Conservation (phyloP, 2,797 vertebrate genomes). For the Luscinia megarhynchos region DNA sequence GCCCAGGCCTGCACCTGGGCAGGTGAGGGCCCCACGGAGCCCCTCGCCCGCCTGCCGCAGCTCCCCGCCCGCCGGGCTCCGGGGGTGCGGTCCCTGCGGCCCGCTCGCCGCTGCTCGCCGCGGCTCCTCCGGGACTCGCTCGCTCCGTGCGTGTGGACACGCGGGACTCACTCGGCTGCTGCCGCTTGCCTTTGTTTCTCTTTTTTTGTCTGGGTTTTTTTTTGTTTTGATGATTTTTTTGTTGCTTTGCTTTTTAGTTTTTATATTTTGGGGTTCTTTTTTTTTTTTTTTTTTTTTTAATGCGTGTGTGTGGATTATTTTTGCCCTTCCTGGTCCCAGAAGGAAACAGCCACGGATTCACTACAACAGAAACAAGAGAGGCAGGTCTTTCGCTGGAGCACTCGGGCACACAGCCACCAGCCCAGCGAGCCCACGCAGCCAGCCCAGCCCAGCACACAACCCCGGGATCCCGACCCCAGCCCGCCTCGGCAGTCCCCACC, state of each 20-base stretch:
- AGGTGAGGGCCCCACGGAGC: not conserved
- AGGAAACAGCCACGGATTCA: conserved; percentile 76
- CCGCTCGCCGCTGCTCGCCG: not conserved
- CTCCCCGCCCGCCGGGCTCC: conserved; percentile 5
- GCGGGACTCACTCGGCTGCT: conserved; percentile 69
- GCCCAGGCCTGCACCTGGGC: conserved; percentile 9
- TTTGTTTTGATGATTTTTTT: not conserved
- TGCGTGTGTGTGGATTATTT: conserved; percentile 37
- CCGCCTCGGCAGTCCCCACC: not conserved
- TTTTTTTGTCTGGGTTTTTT: not conserved
- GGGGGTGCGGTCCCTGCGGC: conserved; percentile 8
- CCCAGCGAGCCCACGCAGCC: accelerated
- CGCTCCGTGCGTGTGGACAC: conserved; percentile 56
- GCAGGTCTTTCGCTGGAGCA: conserved; percentile 49
- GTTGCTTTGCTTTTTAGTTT: conserved; percentile 61
- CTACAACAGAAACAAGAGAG: conserved; percentile 82
- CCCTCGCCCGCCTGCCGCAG: not conserved
- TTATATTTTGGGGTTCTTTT: not conserved
- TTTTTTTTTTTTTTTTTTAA: not conserved
- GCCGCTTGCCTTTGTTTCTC: conserved; percentile 31
- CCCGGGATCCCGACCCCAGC: not conserved
- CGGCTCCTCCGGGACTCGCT: conserved; percentile 60
- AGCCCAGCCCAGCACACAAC: not conserved
- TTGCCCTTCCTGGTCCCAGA: conserved; percentile 79
- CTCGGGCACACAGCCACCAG: accelerated